phyloP scores from a whole-genome alignment of 2,113 vertebrate species.

The Synodontis membranacea region DNA sequence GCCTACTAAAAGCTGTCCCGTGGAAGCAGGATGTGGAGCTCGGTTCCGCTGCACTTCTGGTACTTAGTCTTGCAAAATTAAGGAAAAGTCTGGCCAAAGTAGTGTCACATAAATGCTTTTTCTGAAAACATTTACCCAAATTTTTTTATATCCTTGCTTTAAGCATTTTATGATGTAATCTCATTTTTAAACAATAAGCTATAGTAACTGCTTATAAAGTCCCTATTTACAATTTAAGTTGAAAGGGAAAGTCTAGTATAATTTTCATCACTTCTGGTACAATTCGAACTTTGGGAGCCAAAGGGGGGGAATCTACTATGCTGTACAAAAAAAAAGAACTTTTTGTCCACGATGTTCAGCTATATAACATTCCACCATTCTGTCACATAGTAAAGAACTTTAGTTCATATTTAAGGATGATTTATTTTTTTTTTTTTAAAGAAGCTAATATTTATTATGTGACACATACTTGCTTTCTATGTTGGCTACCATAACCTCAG shows the following conservation, averaged over 20 bases:
- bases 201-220: not conserved
- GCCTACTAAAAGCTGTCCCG: constrained; percentile 78
- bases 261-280: not conserved
- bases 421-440: too few species aligned
- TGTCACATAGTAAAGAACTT: not conserved
- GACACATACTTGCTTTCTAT: not conserved
- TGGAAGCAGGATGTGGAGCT: constrained; percentile 82
- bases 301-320: not conserved
- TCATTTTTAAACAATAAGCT: not conserved
- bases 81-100: not conserved
- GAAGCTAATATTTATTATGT: not conserved
- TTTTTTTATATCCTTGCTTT: not conserved
- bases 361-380: not conserved
- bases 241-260: not conserved
- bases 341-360: not conserved
- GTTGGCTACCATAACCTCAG: not conserved
- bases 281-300: not conserved
- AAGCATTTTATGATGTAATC: not conserved
- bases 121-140: not conserved
- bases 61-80: constrained; percentile 53
- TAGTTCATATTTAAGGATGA: not conserved
- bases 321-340: not conserved
- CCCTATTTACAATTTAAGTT: not conserved
- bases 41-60: constrained; percentile 88
- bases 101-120: too few species aligned